A percentile compares a stretch with the other conserved stretches of the same genome.
These are phyloP conservation scores for Ivindomyrus marchei DNA, from an alignment of 2,113 vertebrate genomes.

Conservation along the genomic window DNA sequence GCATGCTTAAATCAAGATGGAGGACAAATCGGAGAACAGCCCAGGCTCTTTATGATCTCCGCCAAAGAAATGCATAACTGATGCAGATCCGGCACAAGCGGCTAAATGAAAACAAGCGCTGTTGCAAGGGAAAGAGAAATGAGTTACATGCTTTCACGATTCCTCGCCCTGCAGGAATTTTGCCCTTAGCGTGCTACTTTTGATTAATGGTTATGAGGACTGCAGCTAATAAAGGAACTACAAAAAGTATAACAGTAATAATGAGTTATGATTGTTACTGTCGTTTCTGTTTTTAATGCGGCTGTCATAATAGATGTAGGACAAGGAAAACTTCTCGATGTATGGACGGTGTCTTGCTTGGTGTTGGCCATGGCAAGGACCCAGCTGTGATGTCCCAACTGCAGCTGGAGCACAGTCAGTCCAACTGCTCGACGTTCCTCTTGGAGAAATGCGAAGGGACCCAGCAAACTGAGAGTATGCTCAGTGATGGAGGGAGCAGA, in stretches of 20 bases:
- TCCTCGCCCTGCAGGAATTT: slow-evolving; percentile 18
- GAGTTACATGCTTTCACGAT: slow-evolving; percentile 34
- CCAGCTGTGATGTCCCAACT: not conserved
- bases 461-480: not conserved
- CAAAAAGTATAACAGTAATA: not conserved
- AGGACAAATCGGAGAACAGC: not conserved
- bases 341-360: not conserved
- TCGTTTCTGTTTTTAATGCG: not conserved
- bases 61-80: slow-evolving; percentile 21
- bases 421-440: not conserved
- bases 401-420: not conserved
- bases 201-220: not conserved
- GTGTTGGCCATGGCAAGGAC: not conserved
- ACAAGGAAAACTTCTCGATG: slow-evolving; percentile 28
- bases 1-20: slow-evolving; percentile 10
- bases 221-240: not conserved
- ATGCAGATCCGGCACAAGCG: slow-evolving; percentile 29
- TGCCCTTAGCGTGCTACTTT: not conserved
- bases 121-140: slow-evolving; percentile 31
- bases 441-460: not conserved
- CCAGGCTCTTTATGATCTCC: not conserved
- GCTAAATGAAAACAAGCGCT: slow-evolving; percentile 23
- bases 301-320: slow-evolving; percentile 11
- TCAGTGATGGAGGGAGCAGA: not conserved
- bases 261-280: not conserved